Percentiles rank a stretch among this genome's conserved stretches.
Evolutionary conservation across 2,113 vertebrate genomes (phyloP).

Genomic region (Empidonax alnorum): DNA sequence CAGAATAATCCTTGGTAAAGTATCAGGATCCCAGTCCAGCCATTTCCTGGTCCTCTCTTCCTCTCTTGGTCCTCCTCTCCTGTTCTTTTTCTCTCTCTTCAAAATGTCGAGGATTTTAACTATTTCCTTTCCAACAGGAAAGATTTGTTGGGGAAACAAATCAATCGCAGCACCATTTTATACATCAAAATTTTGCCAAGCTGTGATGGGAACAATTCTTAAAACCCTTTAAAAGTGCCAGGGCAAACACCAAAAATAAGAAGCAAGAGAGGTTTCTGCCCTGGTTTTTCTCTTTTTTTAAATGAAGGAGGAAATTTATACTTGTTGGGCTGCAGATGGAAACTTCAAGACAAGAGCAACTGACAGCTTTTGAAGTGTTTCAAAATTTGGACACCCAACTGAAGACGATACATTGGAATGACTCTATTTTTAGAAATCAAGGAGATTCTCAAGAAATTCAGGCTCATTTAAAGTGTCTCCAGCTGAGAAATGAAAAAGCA

Average conservation of each 20-base stretch:
- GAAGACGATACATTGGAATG: neutral
- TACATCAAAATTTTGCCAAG: neutral
- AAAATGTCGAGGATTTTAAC: neutral
- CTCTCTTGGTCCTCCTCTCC: neutral
- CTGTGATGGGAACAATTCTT: neutral
- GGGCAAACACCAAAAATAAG: neutral
- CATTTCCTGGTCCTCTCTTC: neutral
- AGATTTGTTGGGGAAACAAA: neutral
- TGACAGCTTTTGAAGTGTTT: neutral
- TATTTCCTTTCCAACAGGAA: neutral
- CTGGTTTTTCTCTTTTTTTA: neutral
- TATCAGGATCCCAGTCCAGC: neutral
- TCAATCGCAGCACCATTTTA: neutral
- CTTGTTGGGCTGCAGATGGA: neutral
- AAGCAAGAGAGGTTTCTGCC: neutral
- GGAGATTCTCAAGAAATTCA: constrained; percentile 16
- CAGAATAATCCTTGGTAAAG: neutral
- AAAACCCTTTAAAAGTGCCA: neutral
- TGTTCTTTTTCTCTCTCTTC: neutral
- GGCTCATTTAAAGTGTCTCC: neutral
- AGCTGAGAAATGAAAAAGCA: constrained; percentile 17
- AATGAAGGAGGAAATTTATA: neutral
- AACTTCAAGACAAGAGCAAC: neutral
- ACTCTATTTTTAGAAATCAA: constrained; percentile 2
- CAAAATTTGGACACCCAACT: neutral